Evolutionary conservation across 2,113 vertebrate species (phyloP), one percentile per base, ranked within the genome.

Genomic region (Sarotherodon lohbergeri): DNA sequence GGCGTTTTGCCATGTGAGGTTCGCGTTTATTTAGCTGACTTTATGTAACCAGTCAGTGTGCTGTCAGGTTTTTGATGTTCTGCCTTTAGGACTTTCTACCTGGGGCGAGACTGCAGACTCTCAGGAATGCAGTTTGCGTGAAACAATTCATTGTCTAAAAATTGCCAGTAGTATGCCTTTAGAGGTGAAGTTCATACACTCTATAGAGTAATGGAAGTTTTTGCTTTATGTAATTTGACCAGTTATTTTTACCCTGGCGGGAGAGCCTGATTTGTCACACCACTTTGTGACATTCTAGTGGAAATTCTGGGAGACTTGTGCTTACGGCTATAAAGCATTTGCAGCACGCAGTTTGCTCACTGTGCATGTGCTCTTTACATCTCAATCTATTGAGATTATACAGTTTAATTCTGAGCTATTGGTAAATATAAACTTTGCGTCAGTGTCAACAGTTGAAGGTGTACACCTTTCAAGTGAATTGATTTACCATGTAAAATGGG

Each of bases 221-320:
- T 84, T 2, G 16, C 54, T 19, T 39, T 27, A 32, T n/a, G 48
- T n/a, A 46, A 73, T 73, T 27, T 73, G 41, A 12, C 12, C 22
- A 11, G 36, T 55, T 81, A 41, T 80, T 14, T 46, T 80, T 11
- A 13, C 41, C 59, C 13, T 81, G 48, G 36, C 29, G 46, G 36
- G 46, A 22, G 43, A 61, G 41, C 86, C 41, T 3, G 39, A 83
- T 84, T 89, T 56, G 54, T 90, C 48, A 56, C 89, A 82, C 57
- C 34, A 12, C 24, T 19, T 29, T 88, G 86, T 46, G 80, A 90
- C 71, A 85, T 86, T 82, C 46, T 84, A 87, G 27, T 59, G 55
- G 86, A 61, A 80, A 85, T 14, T 76, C 76, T 19, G 11, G 6
- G 22, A 48, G 41, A 80, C 41, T 73, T 1, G 3, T 68, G 36